phyloP scores from a whole-genome alignment of 1,140 invertebrate genomes.

The Drosophila kikkawai region DNA sequence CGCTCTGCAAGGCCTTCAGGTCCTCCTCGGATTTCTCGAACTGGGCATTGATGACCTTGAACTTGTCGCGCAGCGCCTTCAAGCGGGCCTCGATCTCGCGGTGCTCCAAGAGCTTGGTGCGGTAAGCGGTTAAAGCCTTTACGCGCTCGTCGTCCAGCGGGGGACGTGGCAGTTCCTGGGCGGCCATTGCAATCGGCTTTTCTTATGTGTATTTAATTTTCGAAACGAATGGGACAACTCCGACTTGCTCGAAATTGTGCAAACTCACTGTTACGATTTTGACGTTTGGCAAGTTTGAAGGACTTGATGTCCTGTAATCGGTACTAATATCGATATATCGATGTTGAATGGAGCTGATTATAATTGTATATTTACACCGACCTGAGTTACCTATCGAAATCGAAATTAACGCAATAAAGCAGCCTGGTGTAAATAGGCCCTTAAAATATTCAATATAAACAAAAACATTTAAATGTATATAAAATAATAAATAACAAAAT shows the following conservation, averaged over 20 bases:
- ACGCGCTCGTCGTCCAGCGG: constrained; percentile 86
- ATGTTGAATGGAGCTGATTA: too few species aligned
- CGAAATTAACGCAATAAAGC: too few species aligned
- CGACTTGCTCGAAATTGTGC: neutral
- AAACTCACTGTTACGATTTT: constrained; percentile 17
- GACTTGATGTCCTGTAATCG: neutral
- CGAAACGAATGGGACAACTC: neutral
- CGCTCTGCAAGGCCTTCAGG: constrained; percentile 98
- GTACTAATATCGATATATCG: neutral
- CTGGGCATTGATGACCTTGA: constrained; percentile 97
- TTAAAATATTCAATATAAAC: too few species aligned
- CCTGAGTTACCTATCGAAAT: too few species aligned
- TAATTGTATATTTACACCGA: too few species aligned
- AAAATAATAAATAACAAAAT: too few species aligned
- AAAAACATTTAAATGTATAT: too few species aligned
- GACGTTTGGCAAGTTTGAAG: constrained; percentile 1
- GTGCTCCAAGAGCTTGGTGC: constrained; percentile 97
- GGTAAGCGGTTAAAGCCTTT: constrained; percentile 94
- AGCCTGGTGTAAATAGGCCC: too few species aligned
- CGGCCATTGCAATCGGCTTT: constrained; percentile 8
- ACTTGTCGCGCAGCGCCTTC: constrained; percentile 97
- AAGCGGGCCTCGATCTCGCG: constrained; percentile 96
- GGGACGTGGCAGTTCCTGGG: neutral
- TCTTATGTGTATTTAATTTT: neutral
- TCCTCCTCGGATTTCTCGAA: constrained; percentile 99